Evolutionary conservation across 2,888 invertebrate species (phyloP).

Genomic region (Orthosia gothica): DNA sequence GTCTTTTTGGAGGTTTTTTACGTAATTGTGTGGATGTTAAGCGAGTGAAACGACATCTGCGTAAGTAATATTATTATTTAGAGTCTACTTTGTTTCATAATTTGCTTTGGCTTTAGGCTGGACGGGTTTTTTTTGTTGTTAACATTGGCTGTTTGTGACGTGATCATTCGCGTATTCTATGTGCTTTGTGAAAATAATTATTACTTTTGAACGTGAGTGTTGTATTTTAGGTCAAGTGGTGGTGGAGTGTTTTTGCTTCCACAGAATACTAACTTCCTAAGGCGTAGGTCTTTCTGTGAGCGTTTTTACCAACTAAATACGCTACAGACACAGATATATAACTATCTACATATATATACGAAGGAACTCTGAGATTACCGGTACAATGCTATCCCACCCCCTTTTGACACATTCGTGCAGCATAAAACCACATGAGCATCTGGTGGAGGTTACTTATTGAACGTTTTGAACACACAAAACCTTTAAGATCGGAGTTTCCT

Average conservation of each 20-base stretch:
- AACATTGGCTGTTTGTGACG: constrained; percentile 19
- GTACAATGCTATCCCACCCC: no score
- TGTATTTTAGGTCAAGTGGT: neutral
- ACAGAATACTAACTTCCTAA: neutral
- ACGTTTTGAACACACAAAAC: neutral
- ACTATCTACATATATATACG: neutral
- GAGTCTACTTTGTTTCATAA: constrained; percentile 12
- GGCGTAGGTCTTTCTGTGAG: neutral
- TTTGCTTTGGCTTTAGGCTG: constrained; percentile 11
- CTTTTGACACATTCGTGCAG: neutral
- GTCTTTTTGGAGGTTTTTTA: constrained; percentile 19
- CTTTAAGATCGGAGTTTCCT: neutral
- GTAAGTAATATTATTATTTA: constrained; percentile 30
- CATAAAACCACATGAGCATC: neutral
- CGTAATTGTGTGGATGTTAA: constrained; percentile 26
- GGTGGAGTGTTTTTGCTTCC: neutral
- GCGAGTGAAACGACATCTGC: constrained; percentile 18
- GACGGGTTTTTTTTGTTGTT: neutral
- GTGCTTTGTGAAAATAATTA: constrained; percentile 9
- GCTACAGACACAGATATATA: no score
- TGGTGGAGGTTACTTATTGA: neutral
- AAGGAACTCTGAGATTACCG: neutral
- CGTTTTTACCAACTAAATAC: neutral
- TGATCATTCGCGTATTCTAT: constrained; percentile 7
- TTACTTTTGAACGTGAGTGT: constrained; percentile 8